Conservation (phyloP, 2,888 invertebrate species). For the Drosophila falleni region DNA sequence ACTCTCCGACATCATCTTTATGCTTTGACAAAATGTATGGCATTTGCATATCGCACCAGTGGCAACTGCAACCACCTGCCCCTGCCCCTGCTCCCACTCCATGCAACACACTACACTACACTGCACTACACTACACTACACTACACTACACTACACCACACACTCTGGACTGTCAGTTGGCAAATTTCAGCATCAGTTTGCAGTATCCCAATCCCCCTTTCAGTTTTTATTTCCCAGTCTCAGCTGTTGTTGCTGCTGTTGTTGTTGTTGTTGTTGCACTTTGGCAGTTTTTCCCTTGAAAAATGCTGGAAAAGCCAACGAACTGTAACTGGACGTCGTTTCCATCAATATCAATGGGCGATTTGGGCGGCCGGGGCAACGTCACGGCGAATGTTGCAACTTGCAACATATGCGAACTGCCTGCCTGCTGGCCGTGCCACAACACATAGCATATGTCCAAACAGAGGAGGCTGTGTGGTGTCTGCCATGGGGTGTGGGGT, state of each 20-base stretch:
- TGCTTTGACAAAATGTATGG: conserved; percentile 76
- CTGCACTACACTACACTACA: not conserved
- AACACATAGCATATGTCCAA: conserved; percentile 42
- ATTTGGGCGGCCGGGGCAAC: conserved; percentile 56
- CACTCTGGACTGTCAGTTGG: conserved; percentile 29
- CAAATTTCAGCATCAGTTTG: conserved; percentile 42
- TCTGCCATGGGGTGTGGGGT: conserved; percentile 17
- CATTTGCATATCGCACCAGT: conserved; percentile 70
- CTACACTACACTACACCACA: too few species aligned
- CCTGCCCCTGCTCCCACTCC: not conserved
- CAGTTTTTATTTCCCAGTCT: conserved; percentile 32
- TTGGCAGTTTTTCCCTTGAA: conserved; percentile 65
- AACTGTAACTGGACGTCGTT: conserved; percentile 80
- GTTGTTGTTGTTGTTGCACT: conserved; percentile 40
- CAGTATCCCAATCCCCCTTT: conserved; percentile 1
- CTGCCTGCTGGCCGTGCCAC: conserved; percentile 57
- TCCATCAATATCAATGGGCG: conserved; percentile 77
- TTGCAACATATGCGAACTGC: conserved; percentile 75
- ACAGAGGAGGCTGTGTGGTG: not conserved
- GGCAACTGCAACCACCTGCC: conserved; percentile 26
- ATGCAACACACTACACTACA: too few species aligned
- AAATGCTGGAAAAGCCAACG: conserved; percentile 75
- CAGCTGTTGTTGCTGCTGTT: conserved; percentile 22
- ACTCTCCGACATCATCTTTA: conserved; percentile 75
- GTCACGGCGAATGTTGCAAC: conserved; percentile 60